phyloP scores from a whole-genome alignment of 2,797 vertebrate species.

The Hirundo rustica region DNA sequence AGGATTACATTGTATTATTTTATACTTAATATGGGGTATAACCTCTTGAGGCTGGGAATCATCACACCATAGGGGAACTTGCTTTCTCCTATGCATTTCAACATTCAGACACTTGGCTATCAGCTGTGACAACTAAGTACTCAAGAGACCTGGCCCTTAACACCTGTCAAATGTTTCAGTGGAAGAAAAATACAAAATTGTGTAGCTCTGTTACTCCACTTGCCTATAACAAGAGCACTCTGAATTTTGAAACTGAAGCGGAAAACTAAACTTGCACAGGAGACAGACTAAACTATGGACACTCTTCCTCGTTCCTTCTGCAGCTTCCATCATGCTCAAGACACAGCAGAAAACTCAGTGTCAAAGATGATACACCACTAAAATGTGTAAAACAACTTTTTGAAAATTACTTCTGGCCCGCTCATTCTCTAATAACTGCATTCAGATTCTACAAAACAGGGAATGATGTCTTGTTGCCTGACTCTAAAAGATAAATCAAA shows the following conservation, averaged over 20 bases:
- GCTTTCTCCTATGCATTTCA: neutral
- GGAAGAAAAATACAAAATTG: neutral
- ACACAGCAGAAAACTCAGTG: neutral
- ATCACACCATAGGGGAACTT: neutral
- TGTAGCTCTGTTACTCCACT: neutral
- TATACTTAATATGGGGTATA: neutral
- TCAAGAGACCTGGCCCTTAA: neutral
- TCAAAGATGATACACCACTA: neutral
- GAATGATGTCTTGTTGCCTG: neutral
- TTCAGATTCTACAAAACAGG: neutral
- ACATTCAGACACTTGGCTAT: neutral
- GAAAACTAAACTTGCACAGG: neutral
- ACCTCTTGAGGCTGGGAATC: neutral
- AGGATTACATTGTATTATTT: neutral
- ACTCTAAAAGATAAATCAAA: slow-evolving; percentile 2
- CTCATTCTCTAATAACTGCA: neutral
- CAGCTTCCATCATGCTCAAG: neutral
- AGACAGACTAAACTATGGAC: neutral
- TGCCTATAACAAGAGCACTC: neutral
- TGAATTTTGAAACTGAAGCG: neutral
- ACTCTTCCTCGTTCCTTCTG: neutral
- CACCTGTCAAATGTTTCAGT: neutral
- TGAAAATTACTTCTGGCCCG: neutral
- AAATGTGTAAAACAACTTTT: neutral
- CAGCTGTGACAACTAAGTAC: neutral